phyloP scores from a whole-genome alignment of 2,113 vertebrate species.

The Grus americana region DNA sequence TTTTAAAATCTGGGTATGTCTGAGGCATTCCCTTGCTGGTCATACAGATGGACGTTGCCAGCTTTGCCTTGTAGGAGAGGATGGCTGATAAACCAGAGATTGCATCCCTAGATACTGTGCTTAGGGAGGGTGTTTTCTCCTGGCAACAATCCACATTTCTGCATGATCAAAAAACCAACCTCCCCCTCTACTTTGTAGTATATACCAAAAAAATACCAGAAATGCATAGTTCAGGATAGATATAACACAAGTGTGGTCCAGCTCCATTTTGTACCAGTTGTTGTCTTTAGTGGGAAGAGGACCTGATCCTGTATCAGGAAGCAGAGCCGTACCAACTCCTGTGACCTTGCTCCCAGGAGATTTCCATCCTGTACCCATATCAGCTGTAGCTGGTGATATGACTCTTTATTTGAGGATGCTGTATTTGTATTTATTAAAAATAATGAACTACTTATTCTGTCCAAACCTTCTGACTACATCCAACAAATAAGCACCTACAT shows the following conservation, averaged over 20 bases:
- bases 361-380: accelerated
- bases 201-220: not conserved
- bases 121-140: not conserved
- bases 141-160: not conserved
- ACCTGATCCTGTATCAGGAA: not conserved
- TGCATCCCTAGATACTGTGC: not conserved
- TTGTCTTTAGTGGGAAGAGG: not conserved
- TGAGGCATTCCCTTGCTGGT: not conserved
- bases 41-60: accelerated
- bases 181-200: not conserved
- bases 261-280: not conserved
- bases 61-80: not conserved
- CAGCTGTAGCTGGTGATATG: not conserved
- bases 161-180: not conserved
- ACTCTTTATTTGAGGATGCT: not conserved
- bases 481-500: not conserved
- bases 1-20: not conserved
- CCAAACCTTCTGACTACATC: not conserved
- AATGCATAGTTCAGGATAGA: not conserved
- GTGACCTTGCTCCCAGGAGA: not conserved
- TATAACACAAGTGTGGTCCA: not conserved
- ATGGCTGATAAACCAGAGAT: not conserved
- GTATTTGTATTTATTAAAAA: not conserved
- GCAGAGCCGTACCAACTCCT: not conserved
- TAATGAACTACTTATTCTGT: not conserved